phyloP scores from a whole-genome alignment of 2,888 invertebrate genomes.

The Helicoverpa assulta region DNA sequence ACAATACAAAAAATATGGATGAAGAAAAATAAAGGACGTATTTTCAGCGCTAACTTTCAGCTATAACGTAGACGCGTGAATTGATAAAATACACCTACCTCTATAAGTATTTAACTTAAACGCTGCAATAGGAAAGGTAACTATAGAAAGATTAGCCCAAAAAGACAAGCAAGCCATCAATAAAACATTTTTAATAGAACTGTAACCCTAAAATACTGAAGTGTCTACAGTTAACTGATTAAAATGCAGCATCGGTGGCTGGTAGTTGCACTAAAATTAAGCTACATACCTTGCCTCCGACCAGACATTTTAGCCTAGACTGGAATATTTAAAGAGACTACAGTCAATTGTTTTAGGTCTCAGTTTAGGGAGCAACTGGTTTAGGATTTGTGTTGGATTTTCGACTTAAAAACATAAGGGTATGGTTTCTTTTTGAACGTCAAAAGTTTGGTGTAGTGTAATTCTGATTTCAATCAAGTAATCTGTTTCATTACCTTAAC shows the following conservation, averaged over 20 bases:
- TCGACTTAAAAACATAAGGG: background rate
- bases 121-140: no score
- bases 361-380: background rate
- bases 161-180: background rate
- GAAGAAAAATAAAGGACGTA: no score
- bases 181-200: background rate
- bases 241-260: conserved; percentile 16
- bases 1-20: no score
- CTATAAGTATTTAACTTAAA: no score
- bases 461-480: no score
- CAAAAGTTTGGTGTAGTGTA: no score
- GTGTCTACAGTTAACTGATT: conserved; percentile 1
- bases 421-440: no score
- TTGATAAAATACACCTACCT: no score
- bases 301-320: conserved; percentile 3
- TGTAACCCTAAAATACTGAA: background rate
- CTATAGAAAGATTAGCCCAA: no score
- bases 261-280: conserved; percentile 16
- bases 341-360: background rate
- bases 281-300: background rate
- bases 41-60: no score
- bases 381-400: background rate
- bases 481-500: no score
- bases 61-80: no score
- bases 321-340: conserved; percentile 25